Evolutionary conservation across 2,888 invertebrate genomes (phyloP), one percentile per base, ranked within the genome.

Genomic region (Neoascia interrupta): DNA sequence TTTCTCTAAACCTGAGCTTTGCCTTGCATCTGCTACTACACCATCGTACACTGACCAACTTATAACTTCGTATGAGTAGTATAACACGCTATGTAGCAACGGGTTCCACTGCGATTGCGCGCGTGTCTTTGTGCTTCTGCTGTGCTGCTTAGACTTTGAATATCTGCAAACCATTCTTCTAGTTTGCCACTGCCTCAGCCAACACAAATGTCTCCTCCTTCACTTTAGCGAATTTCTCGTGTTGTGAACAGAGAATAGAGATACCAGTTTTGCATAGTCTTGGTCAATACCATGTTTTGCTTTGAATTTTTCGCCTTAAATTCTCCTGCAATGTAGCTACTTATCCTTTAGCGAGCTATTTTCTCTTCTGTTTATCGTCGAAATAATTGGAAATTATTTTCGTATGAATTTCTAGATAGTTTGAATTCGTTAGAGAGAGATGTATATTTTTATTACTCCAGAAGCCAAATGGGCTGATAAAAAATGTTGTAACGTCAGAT

Each of bases 21-120:
- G n/a, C n/a, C n/a, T n/a, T n/a, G n/a, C n/a, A n/a, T n/a, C n/a
- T n/a, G n/a, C n/a, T n/a, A n/a, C n/a, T n/a, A n/a, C n/a, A n/a
- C n/a, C n/a, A n/a, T n/a, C n/a, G n/a, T n/a, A n/a, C n/a, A n/a
- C n/a, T n/a, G n/a, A n/a, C n/a, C n/a, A n/a, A n/a, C n/a, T n/a
- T n/a, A n/a, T n/a, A n/a, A n/a, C n/a, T n/a, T n/a, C n/a, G n/a
- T n/a, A n/a, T n/a, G n/a, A n/a, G n/a, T n/a, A n/a, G n/a, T n/a
- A n/a, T n/a, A n/a, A n/a, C n/a, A n/a, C n/a, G n/a, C n/a, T 76
- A 58, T 70, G 66, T 76, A 64, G 75, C 70, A 75, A 64, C 56
- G 36, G 58, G 58, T 63, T 69, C 56, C 58, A 53, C 45, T 31
- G 43, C 56, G 31, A 43, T 34, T 54, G 54, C 69, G 47, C 56